Evolutionary conservation across 2,113 vertebrate genomes (phyloP).

Genomic region (Anolis carolinensis): DNA sequence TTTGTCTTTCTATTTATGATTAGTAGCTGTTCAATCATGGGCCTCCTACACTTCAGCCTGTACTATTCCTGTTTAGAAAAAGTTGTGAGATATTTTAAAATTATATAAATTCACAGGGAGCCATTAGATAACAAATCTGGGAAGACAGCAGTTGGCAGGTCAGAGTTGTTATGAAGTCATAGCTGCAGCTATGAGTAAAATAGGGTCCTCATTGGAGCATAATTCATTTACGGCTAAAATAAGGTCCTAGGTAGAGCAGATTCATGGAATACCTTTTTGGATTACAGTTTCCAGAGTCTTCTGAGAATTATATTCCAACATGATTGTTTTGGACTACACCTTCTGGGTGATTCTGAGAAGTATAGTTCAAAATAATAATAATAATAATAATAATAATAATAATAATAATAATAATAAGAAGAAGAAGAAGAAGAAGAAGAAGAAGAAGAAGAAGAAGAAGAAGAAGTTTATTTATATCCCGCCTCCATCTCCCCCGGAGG

Average conservation of each 20-base stretch:
- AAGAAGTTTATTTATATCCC: too few species aligned
- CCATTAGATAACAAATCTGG: conserved; percentile 6
- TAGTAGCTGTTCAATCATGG: neutral
- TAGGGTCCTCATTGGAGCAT: too few species aligned
- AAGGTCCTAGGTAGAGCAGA: neutral
- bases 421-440: too few species aligned
- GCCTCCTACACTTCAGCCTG: neutral
- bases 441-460: too few species aligned
- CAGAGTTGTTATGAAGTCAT: too few species aligned
- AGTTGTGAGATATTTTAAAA: conserved; percentile 24
- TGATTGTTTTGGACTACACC: too few species aligned
- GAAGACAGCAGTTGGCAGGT: too few species aligned
- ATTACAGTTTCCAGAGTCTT: neutral
- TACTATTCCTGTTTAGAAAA: conserved; percentile 17
- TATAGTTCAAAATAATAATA: neutral
- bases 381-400: too few species aligned
- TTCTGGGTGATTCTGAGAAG: conserved; percentile 8
- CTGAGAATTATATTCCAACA: too few species aligned
- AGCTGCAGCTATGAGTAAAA: too few species aligned
- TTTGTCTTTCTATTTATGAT: conserved; percentile 33
- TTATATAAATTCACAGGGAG: neutral
- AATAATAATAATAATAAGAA: too few species aligned
- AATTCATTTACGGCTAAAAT: neutral
- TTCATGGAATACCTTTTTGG: neutral
- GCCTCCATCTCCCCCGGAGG: too few species aligned